phyloP scores from a whole-genome alignment of 1,140 invertebrate genomes.

The Colletes latitarsis region DNA sequence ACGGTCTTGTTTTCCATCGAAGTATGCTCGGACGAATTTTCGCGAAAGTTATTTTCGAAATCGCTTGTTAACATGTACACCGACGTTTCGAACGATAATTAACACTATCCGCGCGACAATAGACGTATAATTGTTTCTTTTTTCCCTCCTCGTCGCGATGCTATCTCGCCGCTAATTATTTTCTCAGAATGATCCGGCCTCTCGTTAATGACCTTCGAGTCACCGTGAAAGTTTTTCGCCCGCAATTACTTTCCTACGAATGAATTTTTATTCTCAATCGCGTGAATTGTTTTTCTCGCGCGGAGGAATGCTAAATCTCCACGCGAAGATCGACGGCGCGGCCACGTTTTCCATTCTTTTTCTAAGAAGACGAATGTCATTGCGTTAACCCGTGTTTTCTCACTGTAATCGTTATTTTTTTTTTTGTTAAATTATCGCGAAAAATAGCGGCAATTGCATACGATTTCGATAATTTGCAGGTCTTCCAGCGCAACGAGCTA shows the following conservation, averaged over 20 bases:
- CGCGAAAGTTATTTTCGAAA: neutral
- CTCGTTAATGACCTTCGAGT: slow-evolving; percentile 77
- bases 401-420: too few species aligned
- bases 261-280: slow-evolving; percentile 62
- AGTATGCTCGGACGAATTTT: slow-evolving; percentile 15
- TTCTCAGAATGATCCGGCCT: slow-evolving; percentile 45
- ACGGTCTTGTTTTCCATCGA: neutral
- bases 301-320: slow-evolving; percentile 44
- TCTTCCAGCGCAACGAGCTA: slow-evolving; percentile 37
- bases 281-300: slow-evolving; percentile 47
- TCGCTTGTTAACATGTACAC: slow-evolving; percentile 7
- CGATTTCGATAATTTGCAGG: slow-evolving; percentile 22
- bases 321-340: neutral
- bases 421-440: too few species aligned
- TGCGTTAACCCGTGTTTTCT: too few species aligned
- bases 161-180: slow-evolving; percentile 52
- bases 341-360: neutral
- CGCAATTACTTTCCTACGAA: slow-evolving; percentile 75
- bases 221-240: slow-evolving; percentile 70
- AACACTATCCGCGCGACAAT: slow-evolving; percentile 12
- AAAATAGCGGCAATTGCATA: too few species aligned
- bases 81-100: slow-evolving; percentile 21
- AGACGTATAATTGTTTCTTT: slow-evolving; percentile 50
- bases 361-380: neutral
- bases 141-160: slow-evolving; percentile 46